Conservation (phyloP, 2,888 invertebrate genomes). For the Hoplodrina blanda region DNA sequence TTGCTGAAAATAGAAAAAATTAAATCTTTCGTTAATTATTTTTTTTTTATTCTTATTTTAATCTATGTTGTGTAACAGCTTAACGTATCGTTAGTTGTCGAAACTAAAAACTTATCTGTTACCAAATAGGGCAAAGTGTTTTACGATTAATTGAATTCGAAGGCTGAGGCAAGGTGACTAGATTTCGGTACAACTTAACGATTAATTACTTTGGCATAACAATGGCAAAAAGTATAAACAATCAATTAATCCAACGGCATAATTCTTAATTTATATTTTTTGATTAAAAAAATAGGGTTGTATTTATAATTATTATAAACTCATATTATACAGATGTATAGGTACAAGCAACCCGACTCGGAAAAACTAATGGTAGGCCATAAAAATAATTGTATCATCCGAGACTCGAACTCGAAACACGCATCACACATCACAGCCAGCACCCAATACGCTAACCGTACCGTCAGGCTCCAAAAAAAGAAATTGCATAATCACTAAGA, state of each 20-base stretch:
- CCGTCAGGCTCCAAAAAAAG: not conserved
- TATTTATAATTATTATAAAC: no score
- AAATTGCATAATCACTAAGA: not conserved
- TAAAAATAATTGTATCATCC: no score
- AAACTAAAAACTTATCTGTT: constrained; percentile 37
- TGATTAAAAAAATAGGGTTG: no score
- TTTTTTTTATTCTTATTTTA: not conserved
- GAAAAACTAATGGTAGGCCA: no score
- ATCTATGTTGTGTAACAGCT: constrained; percentile 17
- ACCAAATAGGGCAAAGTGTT: constrained; percentile 30
- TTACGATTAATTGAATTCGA: constrained; percentile 18
- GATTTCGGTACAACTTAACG: not conserved
- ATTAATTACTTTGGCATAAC: not conserved
- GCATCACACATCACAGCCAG: not conserved
- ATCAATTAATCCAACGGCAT: no score
- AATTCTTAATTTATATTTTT: no score
- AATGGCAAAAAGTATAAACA: not conserved
- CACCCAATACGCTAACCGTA: not conserved
- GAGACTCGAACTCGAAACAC: not conserved
- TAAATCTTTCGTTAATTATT: not conserved
- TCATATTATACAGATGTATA: no score
- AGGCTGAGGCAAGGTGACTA: constrained; percentile 6
- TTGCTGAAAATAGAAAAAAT: constrained; percentile 69
- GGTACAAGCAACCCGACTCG: no score
- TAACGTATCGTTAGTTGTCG: constrained; percentile 21